phyloP scores from a whole-genome alignment of 1,140 invertebrate genomes.

The Acromyrmex heyeri region DNA sequence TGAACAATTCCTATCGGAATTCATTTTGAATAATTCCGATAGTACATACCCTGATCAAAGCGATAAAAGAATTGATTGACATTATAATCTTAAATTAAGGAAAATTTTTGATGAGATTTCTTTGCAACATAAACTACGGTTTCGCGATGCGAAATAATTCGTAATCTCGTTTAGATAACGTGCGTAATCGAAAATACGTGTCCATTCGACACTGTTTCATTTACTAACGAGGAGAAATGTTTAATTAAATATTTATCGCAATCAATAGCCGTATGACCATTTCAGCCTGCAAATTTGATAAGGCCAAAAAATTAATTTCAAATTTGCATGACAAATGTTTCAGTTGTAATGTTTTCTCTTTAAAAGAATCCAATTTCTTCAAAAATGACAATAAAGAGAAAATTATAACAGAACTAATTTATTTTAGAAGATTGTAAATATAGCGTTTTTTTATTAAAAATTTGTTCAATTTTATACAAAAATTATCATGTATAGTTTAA shows the following conservation, averaged over 20 bases:
- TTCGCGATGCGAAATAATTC: not conserved
- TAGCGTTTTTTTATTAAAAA: not conserved
- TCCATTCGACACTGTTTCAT: not conserved
- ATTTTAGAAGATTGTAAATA: not conserved
- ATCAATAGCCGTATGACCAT: slow-evolving; percentile 15
- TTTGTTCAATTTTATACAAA: not conserved
- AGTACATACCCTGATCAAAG: not conserved
- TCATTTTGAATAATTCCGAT: too few species aligned
- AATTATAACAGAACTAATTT: not conserved
- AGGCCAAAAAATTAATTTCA: not conserved
- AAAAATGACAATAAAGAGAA: not conserved
- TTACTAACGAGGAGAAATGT: not conserved
- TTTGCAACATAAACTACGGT: not conserved
- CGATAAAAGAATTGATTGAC: slow-evolving; percentile 1
- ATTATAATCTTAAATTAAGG: not conserved
- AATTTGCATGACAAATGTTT: not conserved
- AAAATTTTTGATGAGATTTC: not conserved
- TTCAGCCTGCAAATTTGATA: slow-evolving; percentile 6
- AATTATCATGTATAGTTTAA: not conserved
- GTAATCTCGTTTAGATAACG: not conserved
- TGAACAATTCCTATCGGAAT: too few species aligned
- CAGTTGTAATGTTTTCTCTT: not conserved
- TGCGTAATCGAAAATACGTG: slow-evolving; percentile 20
- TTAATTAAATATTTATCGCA: slow-evolving; percentile 35
- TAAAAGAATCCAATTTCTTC: not conserved